phyloP scores from a whole-genome alignment of 2,113 vertebrate genomes.

The Lepus europaeus region DNA sequence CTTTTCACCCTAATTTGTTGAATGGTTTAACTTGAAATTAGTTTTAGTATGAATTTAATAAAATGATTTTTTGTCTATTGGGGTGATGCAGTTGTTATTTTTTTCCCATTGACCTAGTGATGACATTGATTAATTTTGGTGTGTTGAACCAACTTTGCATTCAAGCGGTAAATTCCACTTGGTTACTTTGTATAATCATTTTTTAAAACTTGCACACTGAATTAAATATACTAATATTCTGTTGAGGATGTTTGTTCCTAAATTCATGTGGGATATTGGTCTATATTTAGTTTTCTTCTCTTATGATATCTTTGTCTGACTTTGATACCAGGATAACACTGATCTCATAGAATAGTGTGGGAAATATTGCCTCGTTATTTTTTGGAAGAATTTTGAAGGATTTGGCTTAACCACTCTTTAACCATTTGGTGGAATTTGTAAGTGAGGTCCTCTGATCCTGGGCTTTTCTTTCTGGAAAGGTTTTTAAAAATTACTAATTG shows the following conservation, averaged over 20 bases:
- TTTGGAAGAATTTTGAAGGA: background rate
- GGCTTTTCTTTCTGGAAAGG: background rate
- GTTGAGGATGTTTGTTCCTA: background rate
- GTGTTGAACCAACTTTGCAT: slow-evolving; percentile 1
- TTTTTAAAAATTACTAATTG: background rate
- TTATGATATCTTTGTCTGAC: background rate
- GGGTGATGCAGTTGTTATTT: background rate
- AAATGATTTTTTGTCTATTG: slow-evolving; percentile 14
- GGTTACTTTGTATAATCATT: slow-evolving; percentile 19
- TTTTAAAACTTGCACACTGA: background rate
- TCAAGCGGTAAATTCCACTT: slow-evolving; percentile 10
- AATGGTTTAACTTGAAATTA: background rate
- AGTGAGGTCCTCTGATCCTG: background rate
- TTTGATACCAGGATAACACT: slow-evolving; percentile 8
- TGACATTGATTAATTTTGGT: background rate
- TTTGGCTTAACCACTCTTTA: slow-evolving; percentile 15
- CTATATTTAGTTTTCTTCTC: slow-evolving; percentile 2
- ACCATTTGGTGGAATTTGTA: slow-evolving; percentile 32
- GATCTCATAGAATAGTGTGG: background rate
- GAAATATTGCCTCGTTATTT: background rate
- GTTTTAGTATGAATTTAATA: background rate
- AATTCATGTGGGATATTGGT: background rate
- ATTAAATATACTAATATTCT: background rate
- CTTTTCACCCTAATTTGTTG: background rate
- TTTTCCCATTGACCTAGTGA: background rate